Conservation (phyloP, 1,140 invertebrate species). For the Gryon sp. region DNA sequence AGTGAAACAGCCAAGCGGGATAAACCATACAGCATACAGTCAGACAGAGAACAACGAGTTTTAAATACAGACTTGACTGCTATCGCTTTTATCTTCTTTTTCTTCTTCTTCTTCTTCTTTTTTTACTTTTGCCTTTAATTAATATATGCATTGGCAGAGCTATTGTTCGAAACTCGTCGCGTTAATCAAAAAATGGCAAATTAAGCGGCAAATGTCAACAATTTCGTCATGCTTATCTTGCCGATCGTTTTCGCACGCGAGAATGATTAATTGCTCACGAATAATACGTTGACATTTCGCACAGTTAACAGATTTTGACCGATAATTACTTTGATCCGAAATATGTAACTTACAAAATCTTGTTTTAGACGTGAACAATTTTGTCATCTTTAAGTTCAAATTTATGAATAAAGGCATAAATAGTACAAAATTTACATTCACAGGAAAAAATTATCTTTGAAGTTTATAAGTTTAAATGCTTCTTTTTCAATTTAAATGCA, state of each 20-base stretch:
- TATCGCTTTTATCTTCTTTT: too few species aligned
- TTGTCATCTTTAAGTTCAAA: too few species aligned
- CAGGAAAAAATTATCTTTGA: too few species aligned
- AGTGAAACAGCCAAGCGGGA: too few species aligned
- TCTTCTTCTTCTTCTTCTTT: too few species aligned
- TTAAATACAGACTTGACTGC: conserved; percentile 6
- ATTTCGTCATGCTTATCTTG: neutral
- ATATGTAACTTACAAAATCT: too few species aligned
- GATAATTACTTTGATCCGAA: neutral
- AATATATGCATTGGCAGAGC: conserved; percentile 3
- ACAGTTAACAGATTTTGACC: conserved; percentile 1
- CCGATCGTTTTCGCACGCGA: neutral
- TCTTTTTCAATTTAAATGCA: too few species aligned
- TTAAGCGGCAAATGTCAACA: conserved; percentile 5
- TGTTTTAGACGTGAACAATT: too few species aligned
- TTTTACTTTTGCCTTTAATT: conserved; percentile 24
- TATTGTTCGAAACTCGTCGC: neutral
- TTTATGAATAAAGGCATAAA: too few species aligned
- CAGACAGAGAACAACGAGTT: conserved; percentile 15
- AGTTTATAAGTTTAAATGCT: too few species aligned
- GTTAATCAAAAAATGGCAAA: neutral
- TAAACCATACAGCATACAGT: too few species aligned
- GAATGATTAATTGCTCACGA: neutral
- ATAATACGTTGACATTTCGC: conserved; percentile 1
- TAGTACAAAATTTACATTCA: too few species aligned